These are phyloP conservation scores for Nyctereutes procyonoides DNA, from an alignment of 2,113 vertebrate species.

Conservation along the genomic window DNA sequence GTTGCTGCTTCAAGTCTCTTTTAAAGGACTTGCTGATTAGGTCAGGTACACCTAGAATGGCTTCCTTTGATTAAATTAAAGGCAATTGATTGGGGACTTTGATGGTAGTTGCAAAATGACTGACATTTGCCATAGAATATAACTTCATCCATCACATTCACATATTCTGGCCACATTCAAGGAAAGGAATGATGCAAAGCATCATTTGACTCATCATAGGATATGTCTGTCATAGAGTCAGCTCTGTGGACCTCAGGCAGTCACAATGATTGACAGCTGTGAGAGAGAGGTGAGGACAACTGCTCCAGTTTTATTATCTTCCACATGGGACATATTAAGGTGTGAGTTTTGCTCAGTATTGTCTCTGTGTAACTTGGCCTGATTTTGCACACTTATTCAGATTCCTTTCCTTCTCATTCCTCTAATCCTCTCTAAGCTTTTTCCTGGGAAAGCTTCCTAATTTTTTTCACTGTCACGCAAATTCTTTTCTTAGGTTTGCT, in stretches of 20 bases:
- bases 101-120: background rate
- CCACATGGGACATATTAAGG: background rate
- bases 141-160: background rate
- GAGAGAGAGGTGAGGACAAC: background rate
- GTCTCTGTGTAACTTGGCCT: background rate
- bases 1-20: background rate
- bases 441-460: background rate
- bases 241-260: background rate
- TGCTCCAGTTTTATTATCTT: background rate
- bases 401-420: background rate
- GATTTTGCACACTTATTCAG: background rate
- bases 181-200: background rate
- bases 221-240: background rate
- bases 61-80: background rate
- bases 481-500: background rate
- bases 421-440: background rate
- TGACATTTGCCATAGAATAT: background rate
- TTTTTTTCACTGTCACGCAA: background rate
- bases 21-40: background rate
- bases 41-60: background rate
- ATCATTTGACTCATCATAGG: background rate
- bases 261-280: background rate
- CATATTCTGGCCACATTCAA: background rate
- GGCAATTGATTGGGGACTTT: background rate
- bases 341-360: background rate